Conservation (phyloP, 2,113 vertebrate genomes). For the Perca fluviatilis region DNA sequence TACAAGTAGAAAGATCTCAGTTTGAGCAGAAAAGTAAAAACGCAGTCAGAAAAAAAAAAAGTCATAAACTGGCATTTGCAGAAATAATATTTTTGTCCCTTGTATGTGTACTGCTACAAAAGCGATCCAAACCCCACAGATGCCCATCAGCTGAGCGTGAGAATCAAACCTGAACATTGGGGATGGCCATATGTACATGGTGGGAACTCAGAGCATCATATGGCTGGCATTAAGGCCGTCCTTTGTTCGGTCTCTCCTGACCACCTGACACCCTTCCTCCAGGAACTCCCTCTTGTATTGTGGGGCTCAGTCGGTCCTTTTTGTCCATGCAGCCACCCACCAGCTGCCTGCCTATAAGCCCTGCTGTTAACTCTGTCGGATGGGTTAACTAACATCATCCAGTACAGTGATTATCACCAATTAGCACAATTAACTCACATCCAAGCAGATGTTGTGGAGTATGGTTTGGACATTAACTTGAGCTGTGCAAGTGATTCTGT, state of each 20-base stretch:
- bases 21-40: constrained; percentile 3
- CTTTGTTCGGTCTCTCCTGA: constrained; percentile 80
- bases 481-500: not conserved
- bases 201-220: constrained; percentile 78
- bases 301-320: constrained; percentile 72
- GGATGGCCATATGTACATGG: constrained; percentile 69
- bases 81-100: constrained; percentile 11
- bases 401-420: constrained; percentile 53
- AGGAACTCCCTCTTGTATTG: constrained; percentile 84
- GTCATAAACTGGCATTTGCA: not conserved
- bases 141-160: constrained; percentile 75
- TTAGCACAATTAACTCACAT: constrained; percentile 30
- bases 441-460: constrained; percentile 23
- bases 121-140: constrained; percentile 51
- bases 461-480: not conserved
- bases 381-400: constrained; percentile 69
- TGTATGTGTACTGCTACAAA: not conserved
- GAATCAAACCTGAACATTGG: constrained; percentile 50
- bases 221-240: constrained; percentile 73
- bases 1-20: not conserved
- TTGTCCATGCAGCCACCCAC: constrained; percentile 70
- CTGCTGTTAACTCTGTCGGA: constrained; percentile 71
- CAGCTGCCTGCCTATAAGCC: constrained; percentile 80
- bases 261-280: constrained; percentile 84
- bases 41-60: not conserved